A percentile compares a stretch with the other conserved stretches of the same genome.
These are phyloP conservation scores for Drosophila neotestacea DNA, from an alignment of 2,888 invertebrate species.

Conservation along the genomic window DNA sequence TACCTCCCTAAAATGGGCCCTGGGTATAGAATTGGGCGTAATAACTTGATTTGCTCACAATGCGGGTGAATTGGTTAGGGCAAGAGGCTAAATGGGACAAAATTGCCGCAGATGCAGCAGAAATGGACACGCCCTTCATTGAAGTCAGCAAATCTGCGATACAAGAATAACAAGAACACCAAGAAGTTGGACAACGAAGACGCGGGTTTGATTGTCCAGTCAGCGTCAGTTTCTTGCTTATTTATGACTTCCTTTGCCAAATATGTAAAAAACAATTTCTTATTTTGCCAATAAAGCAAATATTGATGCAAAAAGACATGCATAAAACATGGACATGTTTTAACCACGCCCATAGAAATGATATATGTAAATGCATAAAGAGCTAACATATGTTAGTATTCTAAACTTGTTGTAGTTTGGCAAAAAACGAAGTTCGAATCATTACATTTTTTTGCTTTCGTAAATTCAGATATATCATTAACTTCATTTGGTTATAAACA, in stretches of 20 bases:
- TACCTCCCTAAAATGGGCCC: slow-evolving; percentile 3
- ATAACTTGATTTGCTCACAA: slow-evolving; percentile 79
- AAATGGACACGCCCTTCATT: slow-evolving; percentile 56
- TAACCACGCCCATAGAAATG: slow-evolving; percentile 49
- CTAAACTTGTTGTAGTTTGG: neutral
- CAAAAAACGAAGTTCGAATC: neutral
- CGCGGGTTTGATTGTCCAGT: slow-evolving; percentile 70
- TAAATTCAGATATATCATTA: no score
- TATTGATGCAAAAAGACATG: slow-evolving; percentile 61
- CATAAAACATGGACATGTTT: slow-evolving; percentile 40
- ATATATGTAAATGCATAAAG: slow-evolving; percentile 10
- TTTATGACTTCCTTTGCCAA: slow-evolving; percentile 76
- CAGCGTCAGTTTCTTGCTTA: slow-evolving; percentile 70
- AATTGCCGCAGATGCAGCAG: slow-evolving; percentile 72
- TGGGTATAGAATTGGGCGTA: slow-evolving; percentile 46
- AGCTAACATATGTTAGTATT: neutral
- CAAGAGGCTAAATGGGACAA: slow-evolving; percentile 8
- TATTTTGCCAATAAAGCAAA: slow-evolving; percentile 75
- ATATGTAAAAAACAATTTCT: slow-evolving; percentile 65
- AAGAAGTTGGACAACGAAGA: slow-evolving; percentile 42
- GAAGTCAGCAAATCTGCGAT: slow-evolving; percentile 44
- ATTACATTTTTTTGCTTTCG: no score
- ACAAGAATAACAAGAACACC: slow-evolving; percentile 30
- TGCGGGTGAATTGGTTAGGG: slow-evolving; percentile 61
- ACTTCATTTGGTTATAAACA: no score